Conservation (phyloP, 2,888 invertebrate species). For the Hirtodrosophila alboralis region DNA sequence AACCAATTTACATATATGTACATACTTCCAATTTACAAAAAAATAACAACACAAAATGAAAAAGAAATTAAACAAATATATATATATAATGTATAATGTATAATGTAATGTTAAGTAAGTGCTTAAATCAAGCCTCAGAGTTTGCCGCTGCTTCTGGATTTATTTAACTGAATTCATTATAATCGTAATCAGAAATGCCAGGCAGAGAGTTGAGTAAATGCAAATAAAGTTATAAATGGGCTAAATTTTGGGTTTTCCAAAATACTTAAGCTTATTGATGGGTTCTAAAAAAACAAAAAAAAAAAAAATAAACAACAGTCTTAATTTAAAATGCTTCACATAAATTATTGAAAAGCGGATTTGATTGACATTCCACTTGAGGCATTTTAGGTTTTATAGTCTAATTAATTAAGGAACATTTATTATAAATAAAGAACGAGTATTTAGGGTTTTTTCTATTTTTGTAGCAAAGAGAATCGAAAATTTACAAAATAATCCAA, state of each 20-base stretch:
- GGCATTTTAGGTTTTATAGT: constrained; percentile 12
- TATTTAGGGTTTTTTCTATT: too few species aligned
- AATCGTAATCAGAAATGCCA: constrained; percentile 7
- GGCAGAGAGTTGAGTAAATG: constrained; percentile 20
- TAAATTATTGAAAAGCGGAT: constrained; percentile 29
- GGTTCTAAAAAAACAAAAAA: constrained; percentile 24
- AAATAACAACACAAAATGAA: too few species aligned
- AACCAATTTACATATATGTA: constrained; percentile 40
- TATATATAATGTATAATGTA: too few species aligned
- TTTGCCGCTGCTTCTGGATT: constrained; percentile 36
- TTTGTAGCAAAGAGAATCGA: too few species aligned
- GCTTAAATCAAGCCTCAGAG: constrained; percentile 53
- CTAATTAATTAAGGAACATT: constrained; percentile 27
- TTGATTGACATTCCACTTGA: constrained; percentile 31
- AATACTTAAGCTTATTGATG: constrained; percentile 58
- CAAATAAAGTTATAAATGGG: constrained; percentile 32
- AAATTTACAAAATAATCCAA: too few species aligned
- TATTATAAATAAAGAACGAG: constrained; percentile 5
- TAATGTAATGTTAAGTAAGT: too few species aligned
- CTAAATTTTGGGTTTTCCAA: constrained; percentile 45
- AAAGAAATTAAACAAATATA: constrained; percentile 57
- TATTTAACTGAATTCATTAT: constrained; percentile 43
- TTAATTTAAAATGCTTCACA: constrained; percentile 30
- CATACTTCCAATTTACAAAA: constrained; percentile 31
- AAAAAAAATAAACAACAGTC: too few species aligned